phyloP scores from a whole-genome alignment of 2,113 vertebrate genomes.

The Plestiodon gilberti region DNA sequence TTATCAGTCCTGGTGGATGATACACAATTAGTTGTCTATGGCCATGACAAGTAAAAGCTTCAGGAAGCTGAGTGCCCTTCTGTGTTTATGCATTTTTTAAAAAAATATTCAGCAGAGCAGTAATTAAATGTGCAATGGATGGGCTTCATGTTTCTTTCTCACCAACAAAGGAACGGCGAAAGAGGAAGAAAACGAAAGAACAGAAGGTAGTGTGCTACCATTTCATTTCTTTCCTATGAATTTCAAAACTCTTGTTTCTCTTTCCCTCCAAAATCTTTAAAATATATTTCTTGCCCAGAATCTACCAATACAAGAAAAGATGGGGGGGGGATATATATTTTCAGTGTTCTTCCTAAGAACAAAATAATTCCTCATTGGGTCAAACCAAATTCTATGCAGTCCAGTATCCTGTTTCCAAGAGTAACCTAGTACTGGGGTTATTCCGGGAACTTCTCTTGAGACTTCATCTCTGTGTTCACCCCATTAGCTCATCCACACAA shows the following conservation, averaged over 20 bases:
- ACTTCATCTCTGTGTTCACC: neutral
- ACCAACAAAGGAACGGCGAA: slow-evolving; percentile 51
- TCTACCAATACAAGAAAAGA: slow-evolving; percentile 19
- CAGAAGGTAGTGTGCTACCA: neutral
- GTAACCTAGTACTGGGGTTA: neutral
- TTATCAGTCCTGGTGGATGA: slow-evolving; percentile 58
- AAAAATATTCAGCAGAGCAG: slow-evolving; percentile 65
- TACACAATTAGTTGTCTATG: slow-evolving; percentile 55
- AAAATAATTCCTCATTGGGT: neutral
- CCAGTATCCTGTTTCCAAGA: neutral
- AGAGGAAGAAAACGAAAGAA: neutral
- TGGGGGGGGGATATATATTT: no score
- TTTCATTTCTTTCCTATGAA: slow-evolving; percentile 48
- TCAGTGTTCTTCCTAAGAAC: neutral
- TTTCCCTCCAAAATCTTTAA: slow-evolving; percentile 35
- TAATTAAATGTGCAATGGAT: slow-evolving; percentile 61
- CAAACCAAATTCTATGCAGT: neutral
- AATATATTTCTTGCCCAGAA: slow-evolving; percentile 37
- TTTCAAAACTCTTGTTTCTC: slow-evolving; percentile 39
- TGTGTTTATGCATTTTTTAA: slow-evolving; percentile 54
- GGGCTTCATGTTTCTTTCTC: slow-evolving; percentile 61
- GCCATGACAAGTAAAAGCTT: slow-evolving; percentile 60
- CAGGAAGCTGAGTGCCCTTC: slow-evolving; percentile 59
- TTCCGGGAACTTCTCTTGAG: neutral
- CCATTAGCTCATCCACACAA: neutral